These are phyloP conservation scores for Pseudonaja textilis DNA, from an alignment of 2,113 vertebrate genomes.

Conservation along the genomic window DNA sequence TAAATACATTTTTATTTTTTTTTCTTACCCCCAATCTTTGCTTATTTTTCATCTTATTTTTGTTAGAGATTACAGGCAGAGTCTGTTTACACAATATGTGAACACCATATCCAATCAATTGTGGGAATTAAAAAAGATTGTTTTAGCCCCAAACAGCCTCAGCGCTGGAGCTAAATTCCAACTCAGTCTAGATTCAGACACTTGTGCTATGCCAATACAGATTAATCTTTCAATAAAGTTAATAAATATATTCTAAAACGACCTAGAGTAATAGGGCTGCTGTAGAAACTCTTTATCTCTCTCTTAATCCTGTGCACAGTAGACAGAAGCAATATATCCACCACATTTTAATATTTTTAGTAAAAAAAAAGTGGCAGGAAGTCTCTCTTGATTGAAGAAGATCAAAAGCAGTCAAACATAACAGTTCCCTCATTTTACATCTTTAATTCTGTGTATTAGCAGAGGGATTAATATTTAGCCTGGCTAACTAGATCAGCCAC, in stretches of 20 bases:
- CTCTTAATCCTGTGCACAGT: background rate
- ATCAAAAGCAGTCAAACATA: background rate
- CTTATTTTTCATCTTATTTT: background rate
- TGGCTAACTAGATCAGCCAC: background rate
- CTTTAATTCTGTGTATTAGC: background rate
- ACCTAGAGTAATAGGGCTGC: background rate
- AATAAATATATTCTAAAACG: background rate
- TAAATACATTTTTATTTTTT: background rate
- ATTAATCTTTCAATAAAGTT: background rate
- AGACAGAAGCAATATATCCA: background rate
- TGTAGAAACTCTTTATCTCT: background rate
- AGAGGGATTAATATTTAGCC: background rate
- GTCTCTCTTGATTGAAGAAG: background rate
- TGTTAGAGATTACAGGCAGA: background rate
- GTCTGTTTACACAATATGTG: background rate
- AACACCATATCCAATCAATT: background rate
- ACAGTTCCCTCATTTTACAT: background rate
- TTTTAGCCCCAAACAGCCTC: background rate
- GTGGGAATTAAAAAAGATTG: background rate
- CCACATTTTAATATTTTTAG: background rate
- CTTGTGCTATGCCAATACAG: background rate
- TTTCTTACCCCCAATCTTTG: background rate
- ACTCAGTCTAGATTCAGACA: background rate
- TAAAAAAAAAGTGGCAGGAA: background rate
- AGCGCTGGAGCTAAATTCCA: background rate